Conservation (phyloP, 1,140 invertebrate genomes). For the Drosophila paulistorum region DNA sequence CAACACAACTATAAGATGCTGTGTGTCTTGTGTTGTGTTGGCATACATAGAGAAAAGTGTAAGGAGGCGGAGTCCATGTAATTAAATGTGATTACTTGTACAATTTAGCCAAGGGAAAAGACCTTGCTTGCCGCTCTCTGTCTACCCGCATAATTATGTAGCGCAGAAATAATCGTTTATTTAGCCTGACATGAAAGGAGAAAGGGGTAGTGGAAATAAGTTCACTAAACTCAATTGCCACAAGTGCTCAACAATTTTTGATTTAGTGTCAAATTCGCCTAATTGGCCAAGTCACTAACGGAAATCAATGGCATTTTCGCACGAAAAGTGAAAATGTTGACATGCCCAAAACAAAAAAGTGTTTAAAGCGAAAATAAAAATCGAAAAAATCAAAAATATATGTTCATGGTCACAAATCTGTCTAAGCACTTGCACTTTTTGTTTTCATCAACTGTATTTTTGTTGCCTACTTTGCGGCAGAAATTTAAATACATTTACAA, state of each 20-base stretch:
- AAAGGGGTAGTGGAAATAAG: constrained; percentile 30
- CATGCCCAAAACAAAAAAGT: constrained; percentile 1
- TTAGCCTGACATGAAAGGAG: constrained; percentile 20
- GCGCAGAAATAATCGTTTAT: constrained; percentile 51
- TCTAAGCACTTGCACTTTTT: constrained; percentile 6
- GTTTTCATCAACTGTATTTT: not conserved
- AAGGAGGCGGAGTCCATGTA: constrained; percentile 50
- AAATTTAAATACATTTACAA: not conserved
- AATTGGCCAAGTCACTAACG: constrained; percentile 37
- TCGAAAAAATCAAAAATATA: constrained; percentile 13
- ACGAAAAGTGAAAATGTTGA: constrained; percentile 3
- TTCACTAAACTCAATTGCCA: constrained; percentile 62
- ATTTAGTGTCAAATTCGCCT: constrained; percentile 14
- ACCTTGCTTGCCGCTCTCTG: constrained; percentile 1
- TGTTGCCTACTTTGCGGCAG: not conserved
- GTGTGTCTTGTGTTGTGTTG: not conserved
- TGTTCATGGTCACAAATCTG: not conserved
- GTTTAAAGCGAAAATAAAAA: constrained; percentile 19
- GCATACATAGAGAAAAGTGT: constrained; percentile 15
- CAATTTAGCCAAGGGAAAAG: constrained; percentile 30
- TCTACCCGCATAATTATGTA: constrained; percentile 65
- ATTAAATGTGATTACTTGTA: constrained; percentile 69
- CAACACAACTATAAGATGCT: constrained; percentile 10
- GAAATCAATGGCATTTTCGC: constrained; percentile 16
- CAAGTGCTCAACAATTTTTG: constrained; percentile 20